phyloP scores from a whole-genome alignment of 2,888 invertebrate genomes.

The Drosophila mettleri region DNA sequence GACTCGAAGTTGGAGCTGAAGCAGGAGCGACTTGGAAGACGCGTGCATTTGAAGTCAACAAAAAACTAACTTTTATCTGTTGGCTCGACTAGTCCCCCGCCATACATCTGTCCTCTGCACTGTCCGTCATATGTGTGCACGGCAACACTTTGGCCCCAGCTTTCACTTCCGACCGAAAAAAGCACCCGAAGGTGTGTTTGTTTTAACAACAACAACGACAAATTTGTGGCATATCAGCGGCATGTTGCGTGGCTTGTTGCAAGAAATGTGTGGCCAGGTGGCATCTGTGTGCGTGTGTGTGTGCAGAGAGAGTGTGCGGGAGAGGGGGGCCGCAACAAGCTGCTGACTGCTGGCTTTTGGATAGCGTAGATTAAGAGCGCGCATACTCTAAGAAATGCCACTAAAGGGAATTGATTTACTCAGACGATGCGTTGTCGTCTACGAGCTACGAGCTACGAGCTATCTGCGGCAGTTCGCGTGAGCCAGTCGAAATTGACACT shows the following conservation, averaged over 20 bases:
- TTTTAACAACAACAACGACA: conserved; percentile 65
- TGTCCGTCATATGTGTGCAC: conserved; percentile 25
- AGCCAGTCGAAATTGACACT: conserved; percentile 23
- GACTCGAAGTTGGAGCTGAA: conserved; percentile 25
- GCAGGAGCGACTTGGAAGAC: conserved; percentile 29
- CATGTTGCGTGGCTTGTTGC: conserved; percentile 66
- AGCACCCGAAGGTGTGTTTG: conserved; percentile 81
- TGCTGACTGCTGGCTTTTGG: conserved; percentile 1
- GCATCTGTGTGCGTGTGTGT: neutral
- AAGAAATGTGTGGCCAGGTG: conserved; percentile 36
- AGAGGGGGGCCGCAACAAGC: neutral
- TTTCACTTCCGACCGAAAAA: conserved; percentile 44
- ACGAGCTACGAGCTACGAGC: neutral
- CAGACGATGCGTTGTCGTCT: conserved; percentile 31
- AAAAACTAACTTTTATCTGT: conserved; percentile 74
- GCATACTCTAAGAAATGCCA: conserved; percentile 57
- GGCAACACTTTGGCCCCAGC: conserved; percentile 44
- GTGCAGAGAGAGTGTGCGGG: no score
- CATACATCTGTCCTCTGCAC: neutral
- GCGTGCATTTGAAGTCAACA: conserved; percentile 76
- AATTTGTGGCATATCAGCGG: conserved; percentile 80
- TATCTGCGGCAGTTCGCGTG: neutral
- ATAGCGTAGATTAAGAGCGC: conserved; percentile 48
- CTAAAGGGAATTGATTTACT: conserved; percentile 82
- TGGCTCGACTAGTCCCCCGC: neutral